Evolutionary conservation across 64 coral and sea anemone species (phyloP).

Genomic region (Astreopora myriophthalma): DNA sequence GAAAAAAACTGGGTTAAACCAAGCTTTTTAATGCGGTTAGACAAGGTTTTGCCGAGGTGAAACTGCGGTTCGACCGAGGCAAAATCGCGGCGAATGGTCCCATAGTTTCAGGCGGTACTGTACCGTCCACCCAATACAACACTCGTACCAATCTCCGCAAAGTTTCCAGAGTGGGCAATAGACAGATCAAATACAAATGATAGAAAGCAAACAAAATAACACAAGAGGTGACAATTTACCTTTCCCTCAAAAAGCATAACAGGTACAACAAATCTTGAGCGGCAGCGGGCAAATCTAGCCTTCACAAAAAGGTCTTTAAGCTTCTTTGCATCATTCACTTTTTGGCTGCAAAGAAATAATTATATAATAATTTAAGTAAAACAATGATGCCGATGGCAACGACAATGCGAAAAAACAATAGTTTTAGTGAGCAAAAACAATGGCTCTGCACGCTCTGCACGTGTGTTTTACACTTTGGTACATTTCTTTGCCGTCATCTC

Average conservation of each 20-base stretch:
- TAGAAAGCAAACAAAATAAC: neutral
- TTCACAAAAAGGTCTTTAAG: constrained; percentile 87
- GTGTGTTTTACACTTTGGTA: too few species aligned
- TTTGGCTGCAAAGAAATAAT: neutral
- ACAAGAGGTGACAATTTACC: constrained; percentile 32
- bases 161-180: too few species aligned
- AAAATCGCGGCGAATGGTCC: neutral
- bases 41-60: neutral
- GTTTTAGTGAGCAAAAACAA: too few species aligned
- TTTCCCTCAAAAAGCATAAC: constrained; percentile 96
- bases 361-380: too few species aligned
- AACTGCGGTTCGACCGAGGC: neutral
- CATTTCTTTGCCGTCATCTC: too few species aligned
- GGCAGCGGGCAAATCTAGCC: constrained; percentile 96
- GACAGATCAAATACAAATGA: too few species aligned
- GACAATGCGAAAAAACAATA: neutral
- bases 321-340: constrained; percentile 72
- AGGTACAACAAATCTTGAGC: constrained; percentile 98
- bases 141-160: too few species aligned
- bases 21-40: neutral
- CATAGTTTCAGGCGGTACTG: neutral
- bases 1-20: neutral
- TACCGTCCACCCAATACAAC: too few species aligned
- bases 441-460: too few species aligned
- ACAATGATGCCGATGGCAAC: too few species aligned